Evolutionary conservation across 2,113 vertebrate genomes (phyloP), one percentile per base, ranked within the genome.

Genomic region (Sceloporus undulatus): DNA sequence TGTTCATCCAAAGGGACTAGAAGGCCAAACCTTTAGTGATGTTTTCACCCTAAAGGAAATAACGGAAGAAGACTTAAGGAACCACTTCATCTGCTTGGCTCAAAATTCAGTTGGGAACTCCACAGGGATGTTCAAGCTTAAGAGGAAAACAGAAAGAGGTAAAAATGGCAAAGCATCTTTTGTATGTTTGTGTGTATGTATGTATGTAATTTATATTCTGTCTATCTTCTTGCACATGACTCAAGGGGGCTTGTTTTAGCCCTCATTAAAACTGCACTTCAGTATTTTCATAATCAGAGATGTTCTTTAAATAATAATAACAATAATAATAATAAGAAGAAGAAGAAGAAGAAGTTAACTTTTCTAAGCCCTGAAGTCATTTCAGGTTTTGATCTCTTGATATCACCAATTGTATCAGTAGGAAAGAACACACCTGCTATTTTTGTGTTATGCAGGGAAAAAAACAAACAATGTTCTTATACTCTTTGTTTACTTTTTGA

Each of bases 21-120:
- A 87, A 23, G 93, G 92, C 1, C 16, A 74, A 14, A 73, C 48
- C 14, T 79, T 98, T 29, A 88, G 86, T 52, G 66, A 84, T 0
- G 76, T 19, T 9, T 78, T 93, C 5, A 84, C 77, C 42, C 94
- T 99, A 84, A 74, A 92, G n/a, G 88, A 96, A 91, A 97, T 98
- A 88, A 97, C 95, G 0, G 83, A 84, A 87, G 91, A 87, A 2
- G 95, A 98, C 90, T 89, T 99, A 79, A 92, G 23, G 73, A 93
- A 92, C 87, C 96, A 85, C 0, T 98, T 97, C 54, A 96, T 95
- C 0, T 99, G 98, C 86, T 92, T 97, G 85, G 97, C 98, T 86
- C 94, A 94, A 66, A 98, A 98, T 89, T 94, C 90, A 1, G 34
- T 95, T 2, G 98, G 98, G n/a, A 98, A 95, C 34, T 59, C 19